A percentile compares a stretch with the other conserved stretches of the same genome.
Conservation (phyloP, 1,140 invertebrate genomes). For the Nylanderia fulva region DNA sequence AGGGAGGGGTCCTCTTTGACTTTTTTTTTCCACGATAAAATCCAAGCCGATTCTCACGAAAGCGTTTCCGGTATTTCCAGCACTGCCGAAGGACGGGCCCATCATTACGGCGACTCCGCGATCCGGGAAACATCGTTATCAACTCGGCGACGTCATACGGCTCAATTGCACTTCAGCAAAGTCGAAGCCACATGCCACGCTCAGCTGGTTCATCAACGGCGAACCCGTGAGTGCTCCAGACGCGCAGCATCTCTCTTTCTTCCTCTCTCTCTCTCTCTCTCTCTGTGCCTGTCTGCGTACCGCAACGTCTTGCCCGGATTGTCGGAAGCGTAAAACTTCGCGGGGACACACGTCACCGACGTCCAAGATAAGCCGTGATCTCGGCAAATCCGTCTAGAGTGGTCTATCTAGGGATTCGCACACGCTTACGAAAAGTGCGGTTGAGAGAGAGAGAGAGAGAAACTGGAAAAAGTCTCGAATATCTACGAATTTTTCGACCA, state of each 20-base stretch:
- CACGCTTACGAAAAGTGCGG: background rate
- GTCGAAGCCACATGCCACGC: conserved; percentile 90
- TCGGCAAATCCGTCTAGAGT: conserved; percentile 33
- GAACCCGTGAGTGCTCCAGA: conserved; percentile 86
- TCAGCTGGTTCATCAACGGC: conserved; percentile 92
- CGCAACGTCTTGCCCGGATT: conserved; percentile 6
- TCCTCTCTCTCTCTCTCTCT: background rate
- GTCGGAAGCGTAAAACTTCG: conserved; percentile 51
- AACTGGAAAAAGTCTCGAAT: background rate
- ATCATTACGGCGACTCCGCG: conserved; percentile 86
- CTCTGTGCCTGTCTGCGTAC: background rate
- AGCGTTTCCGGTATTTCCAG: conserved; percentile 80
- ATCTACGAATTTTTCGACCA: background rate
- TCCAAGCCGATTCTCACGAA: background rate
- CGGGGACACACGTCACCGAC: conserved; percentile 22
- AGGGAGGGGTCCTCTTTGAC: background rate
- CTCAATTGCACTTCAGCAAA: conserved; percentile 90
- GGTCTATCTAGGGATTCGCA: conserved; percentile 17
- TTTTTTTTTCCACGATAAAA: too few species aligned
- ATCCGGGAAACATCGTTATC: conserved; percentile 88
- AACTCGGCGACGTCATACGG: conserved; percentile 88
- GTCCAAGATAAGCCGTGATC: conserved; percentile 40
- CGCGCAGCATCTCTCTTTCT: conserved; percentile 13
- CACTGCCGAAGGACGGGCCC: conserved; percentile 89
- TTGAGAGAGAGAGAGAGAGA: background rate